phyloP scores from a whole-genome alignment of 2,888 invertebrate genomes.

The Machimus atricapillus region DNA sequence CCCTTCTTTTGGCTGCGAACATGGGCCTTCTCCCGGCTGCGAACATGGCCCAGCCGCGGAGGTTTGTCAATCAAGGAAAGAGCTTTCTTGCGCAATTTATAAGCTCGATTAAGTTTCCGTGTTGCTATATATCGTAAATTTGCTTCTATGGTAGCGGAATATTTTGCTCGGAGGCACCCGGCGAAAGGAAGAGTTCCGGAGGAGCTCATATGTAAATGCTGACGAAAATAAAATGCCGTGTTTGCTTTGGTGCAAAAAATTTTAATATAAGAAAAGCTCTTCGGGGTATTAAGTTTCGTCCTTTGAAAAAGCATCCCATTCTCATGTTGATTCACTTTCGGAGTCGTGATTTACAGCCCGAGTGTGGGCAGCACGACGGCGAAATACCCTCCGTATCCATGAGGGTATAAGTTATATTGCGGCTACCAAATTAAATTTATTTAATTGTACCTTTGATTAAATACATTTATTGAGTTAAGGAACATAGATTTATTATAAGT shows the following conservation, averaged over 20 bases:
- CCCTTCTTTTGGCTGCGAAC: neutral
- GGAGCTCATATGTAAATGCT: neutral
- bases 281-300: neutral
- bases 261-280: neutral
- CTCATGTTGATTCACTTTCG: neutral
- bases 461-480: neutral
- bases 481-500: neutral
- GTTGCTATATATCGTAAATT: constrained; percentile 3
- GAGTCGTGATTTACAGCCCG: neutral
- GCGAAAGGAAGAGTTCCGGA: neutral
- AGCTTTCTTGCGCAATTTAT: constrained; percentile 16
- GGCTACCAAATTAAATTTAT: neutral
- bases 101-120: constrained; percentile 25
- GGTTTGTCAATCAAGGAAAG: constrained; percentile 10
- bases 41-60: neutral
- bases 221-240: neutral
- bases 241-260: neutral
- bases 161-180: neutral
- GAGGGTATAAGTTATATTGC: neutral
- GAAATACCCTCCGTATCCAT: neutral
- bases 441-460: neutral
- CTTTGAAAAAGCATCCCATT: neutral
- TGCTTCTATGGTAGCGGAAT: neutral
- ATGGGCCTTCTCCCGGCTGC: neutral
- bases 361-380: neutral